phyloP scores from a whole-genome alignment of 2,113 vertebrate species.

The human region GRCh38 chr7:93759501-93760000 shows the following conservation, averaged over 20 bases:
- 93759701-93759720: neutral
- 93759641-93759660: neutral
- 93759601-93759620: neutral
- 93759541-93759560: neutral
- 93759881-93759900: neutral
- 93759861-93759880: neutral
- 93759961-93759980: neutral
- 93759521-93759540: neutral
- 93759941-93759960: neutral
- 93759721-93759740: neutral
- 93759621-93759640: neutral
- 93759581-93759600: neutral
- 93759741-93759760: conserved; percentile 9
- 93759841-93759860: conserved; percentile 34
- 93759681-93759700: neutral
- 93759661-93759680: neutral
- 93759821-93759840: neutral
- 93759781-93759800: neutral
- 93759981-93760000: neutral
- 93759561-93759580: neutral
- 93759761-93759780: neutral
- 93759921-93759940: neutral
- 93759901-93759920: neutral
- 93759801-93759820: conserved; percentile 4
- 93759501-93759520: neutral